phyloP scores from a whole-genome alignment of 1,140 invertebrate genomes.

The Lasioglossum albipes region DNA sequence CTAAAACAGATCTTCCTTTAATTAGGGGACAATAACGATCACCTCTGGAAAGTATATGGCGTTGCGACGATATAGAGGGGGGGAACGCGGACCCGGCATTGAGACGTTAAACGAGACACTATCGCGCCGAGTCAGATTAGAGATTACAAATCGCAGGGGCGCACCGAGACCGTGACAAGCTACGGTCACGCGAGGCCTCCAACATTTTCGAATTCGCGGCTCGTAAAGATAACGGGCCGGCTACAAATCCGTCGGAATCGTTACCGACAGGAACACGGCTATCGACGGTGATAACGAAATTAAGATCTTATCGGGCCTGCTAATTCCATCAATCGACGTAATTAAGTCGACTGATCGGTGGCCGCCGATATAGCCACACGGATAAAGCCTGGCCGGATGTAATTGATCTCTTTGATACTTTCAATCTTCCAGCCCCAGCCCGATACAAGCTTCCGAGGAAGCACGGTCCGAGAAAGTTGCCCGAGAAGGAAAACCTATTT shows the following conservation, averaged over 20 bases:
- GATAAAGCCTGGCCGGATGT: conserved; percentile 9
- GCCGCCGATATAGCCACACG: neutral
- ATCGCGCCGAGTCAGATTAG: neutral
- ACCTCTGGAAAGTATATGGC: conserved; percentile 34
- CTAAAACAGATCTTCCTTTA: conserved; percentile 42
- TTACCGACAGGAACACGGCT: conserved; percentile 7
- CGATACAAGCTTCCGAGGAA: neutral
- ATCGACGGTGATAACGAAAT: conserved; percentile 22
- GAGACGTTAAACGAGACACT: conserved; percentile 10
- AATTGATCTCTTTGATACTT: conserved; percentile 42
- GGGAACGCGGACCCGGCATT: neutral
- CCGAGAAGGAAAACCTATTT: conserved; percentile 30
- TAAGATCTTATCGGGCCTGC: neutral
- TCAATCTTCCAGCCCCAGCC: neutral
- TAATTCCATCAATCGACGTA: conserved; percentile 33
- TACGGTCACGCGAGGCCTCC: neutral
- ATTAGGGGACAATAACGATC: conserved; percentile 55
- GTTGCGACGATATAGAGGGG: neutral
- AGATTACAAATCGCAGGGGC: conserved; percentile 10
- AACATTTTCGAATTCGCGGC: neutral
- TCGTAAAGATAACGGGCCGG: conserved; percentile 34
- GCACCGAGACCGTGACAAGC: no score
- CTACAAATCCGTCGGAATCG: conserved; percentile 18
- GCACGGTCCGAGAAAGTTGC: neutral
- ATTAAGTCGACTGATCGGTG: conserved; percentile 33